Base-by-base conservation (phyloP, 2,113 vertebrate genomes). In the Perca schrenkii region DNA sequence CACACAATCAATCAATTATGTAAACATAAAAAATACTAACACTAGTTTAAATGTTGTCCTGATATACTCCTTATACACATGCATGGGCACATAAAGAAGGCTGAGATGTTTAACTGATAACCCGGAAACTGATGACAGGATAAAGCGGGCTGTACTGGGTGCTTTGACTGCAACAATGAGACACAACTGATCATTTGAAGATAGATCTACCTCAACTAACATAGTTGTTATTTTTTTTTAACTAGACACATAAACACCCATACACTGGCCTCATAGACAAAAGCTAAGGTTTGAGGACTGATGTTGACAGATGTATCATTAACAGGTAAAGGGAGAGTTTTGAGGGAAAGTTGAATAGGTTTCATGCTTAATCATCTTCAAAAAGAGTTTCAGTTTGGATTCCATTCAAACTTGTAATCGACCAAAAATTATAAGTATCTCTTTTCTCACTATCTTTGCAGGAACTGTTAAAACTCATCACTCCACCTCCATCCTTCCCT, bases 261-360 rank as follows among this genome's bases (percentile, higher is more conserved):
- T 46, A 11, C 49, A 19, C 22, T 74, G 40, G 79, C 74, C 73
- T 8, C 34, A 4, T 63, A 50, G 74, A 58, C 15, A 4, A 66
- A 31, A 17, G 58, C 28, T 62, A 53, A 56, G 12, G n/a, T 21
- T 50, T 14, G 19, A 69, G 22, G 62, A 53, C 65, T 52, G 40
- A 43, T 43, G 58, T 11, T 63, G 61, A 77, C 43, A 49, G 72
- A 76, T 47, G 19, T 19, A 60, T 46, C 10, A 28, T 60, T 66
- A 34, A 73, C 49, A 67, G 68, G 60, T 43, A 83, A 65, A 77
- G 28, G 17, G 79, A 77, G 63, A 75, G 73, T 78, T 64, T 79
- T 54, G 8, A 11, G 34, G 58, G 58, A 61, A 22, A 61, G 57
- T 47, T 25, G 49, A 82, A 81, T 28, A 74, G 2, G 28, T 28